Conservation (phyloP, 2,113 vertebrate genomes). For the Canis aureus region DNA sequence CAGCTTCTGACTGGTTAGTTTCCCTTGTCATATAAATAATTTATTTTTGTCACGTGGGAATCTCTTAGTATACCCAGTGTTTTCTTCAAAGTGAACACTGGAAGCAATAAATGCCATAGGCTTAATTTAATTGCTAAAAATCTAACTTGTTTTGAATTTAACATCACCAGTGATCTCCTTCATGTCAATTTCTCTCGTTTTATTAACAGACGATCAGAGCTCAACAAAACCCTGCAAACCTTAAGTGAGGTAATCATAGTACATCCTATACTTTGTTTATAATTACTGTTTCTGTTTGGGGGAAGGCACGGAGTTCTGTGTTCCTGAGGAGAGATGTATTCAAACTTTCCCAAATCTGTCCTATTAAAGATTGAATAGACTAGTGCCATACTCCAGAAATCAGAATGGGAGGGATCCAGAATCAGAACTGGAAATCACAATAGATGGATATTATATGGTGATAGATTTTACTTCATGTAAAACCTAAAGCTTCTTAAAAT, state of each 20-base stretch:
- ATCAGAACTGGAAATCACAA: not conserved
- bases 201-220: constrained; percentile 86
- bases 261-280: constrained; percentile 34
- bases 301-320: not conserved
- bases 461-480: constrained; percentile 37
- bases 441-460: not conserved
- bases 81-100: constrained; percentile 58
- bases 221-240: constrained; percentile 87
- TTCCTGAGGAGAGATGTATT: constrained; percentile 26
- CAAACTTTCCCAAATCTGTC: constrained; percentile 16
- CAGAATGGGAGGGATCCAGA: not conserved
- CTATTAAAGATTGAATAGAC: constrained; percentile 7
- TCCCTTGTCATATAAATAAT: constrained; percentile 70
- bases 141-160: constrained; percentile 64
- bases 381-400: not conserved
- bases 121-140: constrained; percentile 62
- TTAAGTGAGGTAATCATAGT: constrained; percentile 86
- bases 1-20: constrained; percentile 65
- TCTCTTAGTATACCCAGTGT: constrained; percentile 43
- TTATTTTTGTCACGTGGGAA: constrained; percentile 55
- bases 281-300: constrained; percentile 60
- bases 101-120: constrained; percentile 52
- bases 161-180: constrained; percentile 32
- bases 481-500: constrained; percentile 37
- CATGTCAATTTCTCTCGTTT: constrained; percentile 71